Conservation (phyloP, 2,888 invertebrate genomes). For the Megamerina dolium region DNA sequence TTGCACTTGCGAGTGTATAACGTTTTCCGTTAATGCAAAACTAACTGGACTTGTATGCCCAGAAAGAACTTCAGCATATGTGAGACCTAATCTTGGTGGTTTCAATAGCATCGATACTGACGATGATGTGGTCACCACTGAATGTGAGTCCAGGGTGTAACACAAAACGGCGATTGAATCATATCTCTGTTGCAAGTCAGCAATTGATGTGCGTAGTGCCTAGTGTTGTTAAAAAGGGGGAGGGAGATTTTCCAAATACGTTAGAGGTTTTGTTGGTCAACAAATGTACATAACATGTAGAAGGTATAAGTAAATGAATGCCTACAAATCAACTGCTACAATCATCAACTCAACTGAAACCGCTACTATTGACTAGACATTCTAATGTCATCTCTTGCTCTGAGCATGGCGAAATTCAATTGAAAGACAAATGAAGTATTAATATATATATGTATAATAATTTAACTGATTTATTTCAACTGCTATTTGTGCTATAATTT, state of each 20-base stretch:
- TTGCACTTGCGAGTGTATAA: conserved; percentile 17
- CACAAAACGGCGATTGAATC: conserved; percentile 66
- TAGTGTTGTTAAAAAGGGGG: conserved; percentile 38
- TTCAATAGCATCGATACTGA: conserved; percentile 51
- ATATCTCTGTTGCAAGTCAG: conserved; percentile 64
- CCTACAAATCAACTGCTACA: not conserved
- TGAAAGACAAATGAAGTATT: too few species aligned
- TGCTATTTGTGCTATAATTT: too few species aligned
- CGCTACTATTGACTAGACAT: not conserved
- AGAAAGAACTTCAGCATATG: conserved; percentile 68
- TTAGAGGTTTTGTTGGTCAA: conserved; percentile 37
- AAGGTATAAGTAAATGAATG: too few species aligned
- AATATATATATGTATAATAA: too few species aligned
- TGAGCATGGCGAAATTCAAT: too few species aligned
- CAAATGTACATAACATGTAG: not conserved
- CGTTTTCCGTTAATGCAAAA: conserved; percentile 26
- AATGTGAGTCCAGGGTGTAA: conserved; percentile 69
- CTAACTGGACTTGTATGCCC: conserved; percentile 52
- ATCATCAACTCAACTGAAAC: not conserved
- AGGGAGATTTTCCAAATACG: conserved; percentile 49
- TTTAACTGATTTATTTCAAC: too few species aligned
- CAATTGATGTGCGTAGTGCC: conserved; percentile 55
- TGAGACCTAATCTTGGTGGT: conserved; percentile 47
- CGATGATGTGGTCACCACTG: conserved; percentile 51
- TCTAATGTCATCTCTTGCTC: not conserved